phyloP scores from a whole-genome alignment of 2,888 invertebrate genomes.

The Lepidocyrtoides sp. region DNA sequence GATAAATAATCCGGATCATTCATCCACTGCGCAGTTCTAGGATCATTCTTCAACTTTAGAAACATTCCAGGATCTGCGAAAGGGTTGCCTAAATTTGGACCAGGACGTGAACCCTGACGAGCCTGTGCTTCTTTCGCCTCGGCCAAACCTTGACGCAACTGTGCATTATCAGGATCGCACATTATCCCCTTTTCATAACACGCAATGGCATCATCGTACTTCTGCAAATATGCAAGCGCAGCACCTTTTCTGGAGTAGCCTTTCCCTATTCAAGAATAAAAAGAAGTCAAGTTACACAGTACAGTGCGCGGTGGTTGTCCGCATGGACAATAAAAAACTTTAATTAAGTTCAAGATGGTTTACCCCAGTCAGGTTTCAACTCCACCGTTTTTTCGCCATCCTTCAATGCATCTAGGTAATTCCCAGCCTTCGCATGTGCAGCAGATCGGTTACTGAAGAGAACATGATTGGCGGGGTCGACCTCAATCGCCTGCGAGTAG shows the following conservation, averaged over 20 bases:
- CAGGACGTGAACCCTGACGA: slow-evolving; percentile 78
- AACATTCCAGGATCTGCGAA: slow-evolving; percentile 89
- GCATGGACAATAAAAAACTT: too few relatives aligned
- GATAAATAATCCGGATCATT: slow-evolving; percentile 92
- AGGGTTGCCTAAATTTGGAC: slow-evolving; percentile 87
- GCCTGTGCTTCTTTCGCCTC: slow-evolving; percentile 88
- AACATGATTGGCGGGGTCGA: slow-evolving; percentile 95
- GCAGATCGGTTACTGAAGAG: slow-evolving; percentile 97
- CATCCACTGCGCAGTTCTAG: slow-evolving; percentile 91
- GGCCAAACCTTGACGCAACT: slow-evolving; percentile 90
- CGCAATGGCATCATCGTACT: slow-evolving; percentile 91
- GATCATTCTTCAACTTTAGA: slow-evolving; percentile 90
- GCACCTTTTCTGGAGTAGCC: slow-evolving; percentile 95
- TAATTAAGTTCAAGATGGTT: too few relatives aligned
- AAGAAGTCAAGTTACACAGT: neutral
- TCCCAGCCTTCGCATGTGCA: slow-evolving; percentile 93
- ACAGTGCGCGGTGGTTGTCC: neutral
- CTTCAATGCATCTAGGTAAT: slow-evolving; percentile 91
- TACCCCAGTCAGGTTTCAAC: slow-evolving; percentile 94
- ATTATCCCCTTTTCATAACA: slow-evolving; percentile 92
- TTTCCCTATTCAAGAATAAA: slow-evolving; percentile 85
- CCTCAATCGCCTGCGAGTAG: slow-evolving; percentile 93
- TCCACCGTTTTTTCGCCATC: slow-evolving; percentile 95
- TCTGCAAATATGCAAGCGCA: slow-evolving; percentile 92
- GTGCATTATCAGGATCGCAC: slow-evolving; percentile 91